Evolutionary conservation across 2,113 vertebrate species (phyloP).

Genomic region (Ammodytes dubius): DNA sequence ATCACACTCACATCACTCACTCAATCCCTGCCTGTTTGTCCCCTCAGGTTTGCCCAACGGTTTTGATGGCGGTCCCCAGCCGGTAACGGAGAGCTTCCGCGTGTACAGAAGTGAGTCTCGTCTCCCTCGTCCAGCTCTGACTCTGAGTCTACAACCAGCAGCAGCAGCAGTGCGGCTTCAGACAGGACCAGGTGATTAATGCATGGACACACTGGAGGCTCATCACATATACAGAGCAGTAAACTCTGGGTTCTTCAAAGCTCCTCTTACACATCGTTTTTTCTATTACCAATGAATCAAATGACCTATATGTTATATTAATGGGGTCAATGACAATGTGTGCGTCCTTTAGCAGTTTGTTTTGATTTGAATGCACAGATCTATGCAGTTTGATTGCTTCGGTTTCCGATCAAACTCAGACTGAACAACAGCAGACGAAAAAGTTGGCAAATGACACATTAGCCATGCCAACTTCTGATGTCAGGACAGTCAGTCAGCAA

Average conservation of each 20-base stretch:
- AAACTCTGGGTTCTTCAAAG: background rate
- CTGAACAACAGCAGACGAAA: background rate
- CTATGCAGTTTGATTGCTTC: background rate
- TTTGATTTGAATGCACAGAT: background rate
- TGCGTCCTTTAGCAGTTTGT: background rate
- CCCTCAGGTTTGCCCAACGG: conserved; percentile 93
- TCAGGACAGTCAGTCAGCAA: background rate
- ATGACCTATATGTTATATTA: background rate
- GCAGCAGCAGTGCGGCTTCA: conserved; percentile 97
- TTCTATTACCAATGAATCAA: background rate
- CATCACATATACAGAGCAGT: background rate
- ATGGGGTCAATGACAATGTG: background rate
- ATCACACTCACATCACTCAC: background rate
- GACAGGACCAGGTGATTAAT: conserved; percentile 94
- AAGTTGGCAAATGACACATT: background rate
- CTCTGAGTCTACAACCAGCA: conserved; percentile 97
- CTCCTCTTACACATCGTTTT: background rate
- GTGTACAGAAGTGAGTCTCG: conserved; percentile 96
- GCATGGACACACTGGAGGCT: background rate
- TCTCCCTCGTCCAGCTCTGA: conserved; percentile 96
- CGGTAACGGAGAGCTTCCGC: conserved; percentile 96
- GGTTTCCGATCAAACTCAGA: background rate
- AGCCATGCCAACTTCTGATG: background rate
- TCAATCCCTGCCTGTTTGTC: background rate
- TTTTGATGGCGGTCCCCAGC: conserved; percentile 94